Conservation (phyloP, 2,888 invertebrate species). For the Temnothorax unifasciatus region DNA sequence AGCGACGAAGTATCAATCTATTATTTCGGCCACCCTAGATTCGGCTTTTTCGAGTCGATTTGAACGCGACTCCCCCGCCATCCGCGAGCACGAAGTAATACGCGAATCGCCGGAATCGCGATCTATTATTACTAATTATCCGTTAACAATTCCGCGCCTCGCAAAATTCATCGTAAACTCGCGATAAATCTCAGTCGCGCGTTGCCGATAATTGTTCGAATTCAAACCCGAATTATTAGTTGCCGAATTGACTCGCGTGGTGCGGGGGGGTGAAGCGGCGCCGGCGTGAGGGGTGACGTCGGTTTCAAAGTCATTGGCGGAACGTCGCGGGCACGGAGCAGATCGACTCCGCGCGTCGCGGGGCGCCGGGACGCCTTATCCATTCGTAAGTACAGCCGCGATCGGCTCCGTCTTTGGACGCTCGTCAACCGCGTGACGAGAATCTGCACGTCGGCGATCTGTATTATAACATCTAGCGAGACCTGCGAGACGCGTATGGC, state of each 20-base stretch:
- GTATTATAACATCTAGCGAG: no score
- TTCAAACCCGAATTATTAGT: neutral
- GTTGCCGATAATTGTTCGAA: neutral
- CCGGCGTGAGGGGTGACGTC: neutral
- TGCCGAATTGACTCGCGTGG: neutral
- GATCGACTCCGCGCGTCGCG: neutral
- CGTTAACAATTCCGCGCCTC: no score
- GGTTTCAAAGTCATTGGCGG: neutral
- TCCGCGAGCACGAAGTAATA: neutral
- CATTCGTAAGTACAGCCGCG: neutral
- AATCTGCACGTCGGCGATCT: neutral
- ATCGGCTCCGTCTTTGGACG: neutral
- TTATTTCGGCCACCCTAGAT: no score
- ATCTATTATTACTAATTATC: no score
- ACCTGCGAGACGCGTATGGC: neutral
- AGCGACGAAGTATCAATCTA: neutral
- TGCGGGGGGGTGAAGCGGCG: neutral
- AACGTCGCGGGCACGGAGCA: neutral
- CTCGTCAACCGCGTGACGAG: neutral
- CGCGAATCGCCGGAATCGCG: neutral
- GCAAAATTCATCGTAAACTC: no score
- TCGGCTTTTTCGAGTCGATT: neutral
- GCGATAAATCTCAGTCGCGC: neutral
- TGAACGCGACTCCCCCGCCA: neutral
- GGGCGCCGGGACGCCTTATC: no score